Evolutionary conservation across 2,797 vertebrate species (phyloP), one percentile per base, ranked within the genome.

Genomic region (Parauchenoglanis punctatus): DNA sequence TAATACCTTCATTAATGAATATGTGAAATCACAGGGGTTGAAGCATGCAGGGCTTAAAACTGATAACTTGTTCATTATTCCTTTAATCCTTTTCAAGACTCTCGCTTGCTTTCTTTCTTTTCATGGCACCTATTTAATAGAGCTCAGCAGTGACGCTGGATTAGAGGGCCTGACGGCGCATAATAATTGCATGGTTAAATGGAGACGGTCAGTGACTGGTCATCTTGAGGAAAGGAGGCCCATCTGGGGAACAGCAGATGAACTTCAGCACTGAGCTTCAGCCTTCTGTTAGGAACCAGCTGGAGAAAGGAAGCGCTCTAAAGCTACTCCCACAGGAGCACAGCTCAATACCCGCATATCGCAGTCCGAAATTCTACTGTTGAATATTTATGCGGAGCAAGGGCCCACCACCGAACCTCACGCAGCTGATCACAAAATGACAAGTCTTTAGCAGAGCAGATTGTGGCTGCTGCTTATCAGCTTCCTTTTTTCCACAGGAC

Each of bases 21-120:
- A 90, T 87, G 81, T 82, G 87, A 91, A 85, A 58, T 80, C 87
- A 73, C 72, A 76, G 70, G 63, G 80, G 80, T 81, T 87, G 67
- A 87, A 86, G 84, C 72, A 68, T 86, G 75, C 67, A 49, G 56
- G 54, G 80, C 28, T 86, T 90, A 72, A 44, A 85, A 75, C 88
- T 90, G 86, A 90, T 90, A 88, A 88, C 87, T 67, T 89, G 86
- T 84, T 91, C 84, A 91, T 89, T 90, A 90, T 91, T 87, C 81
- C 61, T 81, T 78, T 89, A 91, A 91, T 91, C 91, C 86, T 86
- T 70, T 73, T 86, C 70, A 68, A 75, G 88, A 89, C 86, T 82
- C 84, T 75, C 31, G 54, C 35, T 58, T 75, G 82, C 84, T 77
- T 54, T 46, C 82, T 83, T 84, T 25, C 81, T 54, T 83, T 87